These are phyloP conservation scores for Ceyx cyanopectus DNA, from an alignment of 2,113 vertebrate species.

Conservation along the genomic window DNA sequence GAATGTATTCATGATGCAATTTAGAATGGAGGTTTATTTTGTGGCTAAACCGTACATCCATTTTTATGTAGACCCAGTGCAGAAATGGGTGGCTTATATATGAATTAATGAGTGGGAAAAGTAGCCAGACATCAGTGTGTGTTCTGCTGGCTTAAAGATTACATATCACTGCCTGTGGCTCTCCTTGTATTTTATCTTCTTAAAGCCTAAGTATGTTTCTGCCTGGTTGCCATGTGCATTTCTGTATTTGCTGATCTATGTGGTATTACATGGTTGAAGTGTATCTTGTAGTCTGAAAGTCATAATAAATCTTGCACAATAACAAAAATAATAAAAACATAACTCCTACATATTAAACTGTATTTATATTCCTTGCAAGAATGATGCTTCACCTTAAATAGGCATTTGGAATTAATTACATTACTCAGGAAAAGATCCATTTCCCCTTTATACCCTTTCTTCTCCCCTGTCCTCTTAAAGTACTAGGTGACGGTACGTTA, in stretches of 20 bases:
- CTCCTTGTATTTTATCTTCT: neutral
- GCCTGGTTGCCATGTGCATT: neutral
- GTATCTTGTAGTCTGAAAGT: neutral
- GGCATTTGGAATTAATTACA: neutral
- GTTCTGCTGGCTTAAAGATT: neutral
- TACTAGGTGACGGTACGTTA: neutral
- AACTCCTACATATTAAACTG: neutral
- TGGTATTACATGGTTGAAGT: neutral
- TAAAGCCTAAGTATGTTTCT: neutral
- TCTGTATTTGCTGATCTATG: neutral
- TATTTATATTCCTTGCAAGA: neutral
- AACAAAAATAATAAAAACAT: neutral
- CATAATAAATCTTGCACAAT: neutral
- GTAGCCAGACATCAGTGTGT: neutral
- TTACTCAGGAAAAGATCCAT: neutral
- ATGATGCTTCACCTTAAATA: neutral
- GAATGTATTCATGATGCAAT: neutral
- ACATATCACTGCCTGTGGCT: neutral
- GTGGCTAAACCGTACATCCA: neutral
- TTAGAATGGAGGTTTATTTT: neutral
- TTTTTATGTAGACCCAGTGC: neutral
- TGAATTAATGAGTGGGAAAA: neutral
- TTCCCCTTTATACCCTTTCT: neutral
- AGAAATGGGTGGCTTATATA: neutral
- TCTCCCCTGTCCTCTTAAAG: neutral